Evolutionary conservation across 1,140 invertebrate species (phyloP), one percentile per base, ranked within the genome.

Genomic region (Maconellicoccus hirsutus): DNA sequence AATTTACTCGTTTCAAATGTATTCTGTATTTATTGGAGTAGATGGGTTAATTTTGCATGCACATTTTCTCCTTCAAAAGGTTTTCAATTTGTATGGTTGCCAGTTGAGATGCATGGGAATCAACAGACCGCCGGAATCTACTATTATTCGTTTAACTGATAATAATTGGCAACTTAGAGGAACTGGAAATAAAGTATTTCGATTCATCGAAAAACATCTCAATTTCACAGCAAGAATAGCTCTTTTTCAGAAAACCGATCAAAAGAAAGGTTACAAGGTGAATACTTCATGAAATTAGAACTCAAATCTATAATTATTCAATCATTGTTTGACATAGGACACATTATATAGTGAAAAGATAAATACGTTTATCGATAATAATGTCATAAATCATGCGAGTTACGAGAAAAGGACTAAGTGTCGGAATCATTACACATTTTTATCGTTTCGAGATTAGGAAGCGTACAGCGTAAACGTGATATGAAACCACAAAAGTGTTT

Each of bases 191-290:
- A 42, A 72, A 29, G 27, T 75, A 22, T 75, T 76, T 19, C 52
- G 73, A 16, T 75, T 76, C 63, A 73, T 75, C 3, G 72, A 73
- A 22, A 27, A 71, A 14, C 63, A 74, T 12, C 70, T 76, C 69
- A 76, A 76, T 71, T 76, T 76, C 39, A 76, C 75, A 2, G 70
- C 73, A 2, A 69, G 72, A n/a, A 73, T 74, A 22, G 69, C 72
- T 7, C 69, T 70, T 22, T 59, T 73, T 12, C 66, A 39, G 8
- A 29, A 16, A 66, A 23, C 61, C 3, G 61, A 66, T 66, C 10
- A 10, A 3, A 66, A 66, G 25, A 66, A 66, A 66, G 25, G 61
- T 4, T 26, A 66, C 61, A 66, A 66, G 22, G 61, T 66, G 25
- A 66, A 26, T 66, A 66, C 6, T 52, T 33, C 12, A 33, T 12